Base-by-base conservation (phyloP, 2,888 invertebrate genomes). In the Athrips mouffetella region DNA sequence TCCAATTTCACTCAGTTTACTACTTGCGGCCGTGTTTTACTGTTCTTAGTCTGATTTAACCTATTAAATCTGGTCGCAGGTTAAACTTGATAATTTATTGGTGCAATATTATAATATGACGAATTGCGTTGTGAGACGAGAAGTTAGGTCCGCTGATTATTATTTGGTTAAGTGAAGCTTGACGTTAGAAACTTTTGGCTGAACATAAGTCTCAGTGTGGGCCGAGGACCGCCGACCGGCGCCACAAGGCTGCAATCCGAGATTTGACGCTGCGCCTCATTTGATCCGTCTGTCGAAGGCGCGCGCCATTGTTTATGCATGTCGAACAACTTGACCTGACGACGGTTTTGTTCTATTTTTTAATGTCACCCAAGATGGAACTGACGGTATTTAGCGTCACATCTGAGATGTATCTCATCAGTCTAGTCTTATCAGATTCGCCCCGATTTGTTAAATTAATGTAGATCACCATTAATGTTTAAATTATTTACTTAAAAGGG, bases 201-300 rank as follows among this genome's bases (percentile, higher is more conserved):
- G 15, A 15, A n/a, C n/a, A n/a, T n/a, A n/a, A 41, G 68, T 69
- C 70, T 77, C n/a, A n/a, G n/a, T 76, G 73, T 2, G 27, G n/a
- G 27, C n/a, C 7, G 27, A 10, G 10, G 27, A n/a, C 27, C 10
- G 3, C 74, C 63, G 40, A n/a, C 35, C 71, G 85, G 85, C 86
- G 85, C 86, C 85, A 79, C 70, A 67, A 54, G 70, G 75, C 66
- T 81, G 86, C 80, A 86, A 87, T 76, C 80, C 74, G 85, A 86
- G 82, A 83, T 72, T 75, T 74, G 76, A 75, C 77, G 80, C 69
- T 67, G 76, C 80, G 86, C 75, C 79, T 82, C 84, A 80, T 87
- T 85, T 86, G 80, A 81, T 75, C 76, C 80, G 67, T 37, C 42
- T 69, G 71, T 62, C 70, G 69, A 73, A 64, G 67, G 70, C 76